phyloP scores from a whole-genome alignment of 2,888 invertebrate species.

The Eremobia ochroleuca region DNA sequence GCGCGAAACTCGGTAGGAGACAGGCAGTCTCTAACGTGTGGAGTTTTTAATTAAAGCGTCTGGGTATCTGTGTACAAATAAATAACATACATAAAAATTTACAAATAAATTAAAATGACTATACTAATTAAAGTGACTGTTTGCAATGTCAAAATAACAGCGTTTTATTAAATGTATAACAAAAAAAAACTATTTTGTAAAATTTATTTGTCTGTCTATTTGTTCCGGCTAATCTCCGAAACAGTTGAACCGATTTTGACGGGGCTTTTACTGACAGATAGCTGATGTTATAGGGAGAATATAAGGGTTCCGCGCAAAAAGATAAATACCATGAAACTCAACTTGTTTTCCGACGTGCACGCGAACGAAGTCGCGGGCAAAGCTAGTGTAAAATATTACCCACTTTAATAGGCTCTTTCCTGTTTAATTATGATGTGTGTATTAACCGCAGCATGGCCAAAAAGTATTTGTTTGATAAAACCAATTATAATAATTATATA shows the following conservation, averaged over 20 bases:
- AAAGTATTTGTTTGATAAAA: background rate
- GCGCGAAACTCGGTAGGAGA: slow-evolving; percentile 1
- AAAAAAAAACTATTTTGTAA: too few species aligned
- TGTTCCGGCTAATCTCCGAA: background rate
- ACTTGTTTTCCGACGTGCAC: background rate
- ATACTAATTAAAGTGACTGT: background rate
- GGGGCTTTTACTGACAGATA: background rate
- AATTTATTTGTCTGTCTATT: too few species aligned
- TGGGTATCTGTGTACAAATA: background rate
- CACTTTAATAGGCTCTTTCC: background rate
- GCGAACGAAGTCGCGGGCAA: background rate
- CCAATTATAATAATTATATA: background rate
- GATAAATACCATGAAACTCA: background rate
- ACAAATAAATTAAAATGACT: too few species aligned
- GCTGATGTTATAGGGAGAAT: too few species aligned
- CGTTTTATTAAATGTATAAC: too few species aligned
- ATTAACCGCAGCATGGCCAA: background rate
- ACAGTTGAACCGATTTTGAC: background rate
- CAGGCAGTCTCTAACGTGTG: slow-evolving; percentile 4
- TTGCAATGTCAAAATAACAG: background rate
- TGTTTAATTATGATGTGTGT: background rate
- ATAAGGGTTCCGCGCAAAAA: background rate
- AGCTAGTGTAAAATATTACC: background rate
- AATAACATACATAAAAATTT: too few species aligned
- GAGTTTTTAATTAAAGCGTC: slow-evolving; percentile 15